phyloP scores from a whole-genome alignment of 2,113 vertebrate genomes.

The Coracopsis vasa region DNA sequence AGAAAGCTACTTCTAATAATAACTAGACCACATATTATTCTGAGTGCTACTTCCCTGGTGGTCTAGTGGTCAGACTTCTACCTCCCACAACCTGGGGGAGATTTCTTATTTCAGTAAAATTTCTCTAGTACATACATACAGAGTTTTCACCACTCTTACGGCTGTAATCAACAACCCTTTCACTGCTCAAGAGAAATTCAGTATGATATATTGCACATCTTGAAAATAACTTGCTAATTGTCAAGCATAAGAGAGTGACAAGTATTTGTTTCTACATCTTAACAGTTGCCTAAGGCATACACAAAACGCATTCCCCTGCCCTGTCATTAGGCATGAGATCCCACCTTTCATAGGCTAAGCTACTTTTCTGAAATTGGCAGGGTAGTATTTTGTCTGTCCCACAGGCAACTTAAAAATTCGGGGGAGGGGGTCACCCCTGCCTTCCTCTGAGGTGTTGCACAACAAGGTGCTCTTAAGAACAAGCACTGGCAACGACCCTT shows the following conservation, averaged over 20 bases:
- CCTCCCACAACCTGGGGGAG: background rate
- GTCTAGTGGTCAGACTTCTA: background rate
- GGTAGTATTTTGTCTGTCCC: background rate
- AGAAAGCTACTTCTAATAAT: constrained; percentile 7
- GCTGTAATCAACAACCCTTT: background rate
- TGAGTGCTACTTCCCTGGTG: background rate
- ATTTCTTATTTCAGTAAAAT: background rate
- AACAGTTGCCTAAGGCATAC: background rate
- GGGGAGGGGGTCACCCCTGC: background rate
- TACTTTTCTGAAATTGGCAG: background rate
- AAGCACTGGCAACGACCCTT: background rate
- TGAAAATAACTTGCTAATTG: background rate
- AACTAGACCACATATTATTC: background rate
- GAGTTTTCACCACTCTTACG: background rate
- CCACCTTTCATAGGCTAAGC: background rate
- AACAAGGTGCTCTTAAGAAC: background rate
- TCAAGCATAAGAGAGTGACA: background rate
- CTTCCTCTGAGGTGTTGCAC: background rate
- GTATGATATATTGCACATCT: background rate
- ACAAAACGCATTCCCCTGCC: background rate
- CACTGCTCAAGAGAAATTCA: background rate
- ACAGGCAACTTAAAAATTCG: background rate
- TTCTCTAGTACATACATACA: background rate
- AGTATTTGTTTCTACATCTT: background rate
- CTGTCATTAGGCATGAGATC: background rate